Conservation (phyloP, 2,113 vertebrate genomes). For the Pelvicachromis taeniatus region DNA sequence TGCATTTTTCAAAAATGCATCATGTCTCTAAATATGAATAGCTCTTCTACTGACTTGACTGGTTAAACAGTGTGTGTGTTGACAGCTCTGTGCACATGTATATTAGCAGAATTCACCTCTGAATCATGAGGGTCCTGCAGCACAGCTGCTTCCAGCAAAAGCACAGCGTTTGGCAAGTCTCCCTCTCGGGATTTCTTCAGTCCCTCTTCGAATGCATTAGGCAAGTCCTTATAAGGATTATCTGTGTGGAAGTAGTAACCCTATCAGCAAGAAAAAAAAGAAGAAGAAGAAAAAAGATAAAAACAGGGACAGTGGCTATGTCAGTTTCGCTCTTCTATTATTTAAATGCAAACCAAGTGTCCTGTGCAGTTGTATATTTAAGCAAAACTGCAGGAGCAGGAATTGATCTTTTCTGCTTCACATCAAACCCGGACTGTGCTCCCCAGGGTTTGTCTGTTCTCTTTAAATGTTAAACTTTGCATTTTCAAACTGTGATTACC, state of each 20-base stretch:
- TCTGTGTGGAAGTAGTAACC: constrained; percentile 99
- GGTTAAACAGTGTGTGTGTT: neutral
- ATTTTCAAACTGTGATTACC: constrained; percentile 53
- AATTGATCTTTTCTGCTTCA: constrained; percentile 45
- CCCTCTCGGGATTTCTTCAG: constrained; percentile 89
- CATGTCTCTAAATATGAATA: neutral
- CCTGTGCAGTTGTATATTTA: constrained; percentile 19
- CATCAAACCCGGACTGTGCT: constrained; percentile 31
- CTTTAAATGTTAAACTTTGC: constrained; percentile 68
- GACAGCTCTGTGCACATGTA: neutral
- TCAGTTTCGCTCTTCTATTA: constrained; percentile 24
- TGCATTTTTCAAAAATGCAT: neutral
- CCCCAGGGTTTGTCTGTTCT: constrained; percentile 38
- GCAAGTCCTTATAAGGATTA: constrained; percentile 96
- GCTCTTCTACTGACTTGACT: neutral
- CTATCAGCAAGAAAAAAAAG: constrained; percentile 64
- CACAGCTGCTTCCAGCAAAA: constrained; percentile 91
- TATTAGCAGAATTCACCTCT: constrained; percentile 76
- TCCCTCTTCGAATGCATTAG: constrained; percentile 93
- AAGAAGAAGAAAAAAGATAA: neutral
- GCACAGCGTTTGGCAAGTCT: constrained; percentile 89
- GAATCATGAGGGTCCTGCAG: constrained; percentile 94
- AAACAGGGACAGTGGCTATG: constrained; percentile 25
- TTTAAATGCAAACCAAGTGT: constrained; percentile 25
- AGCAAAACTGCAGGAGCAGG: constrained; percentile 27